phyloP scores from a whole-genome alignment of 2,113 vertebrate species.

The Acrocephalus kingi region DNA sequence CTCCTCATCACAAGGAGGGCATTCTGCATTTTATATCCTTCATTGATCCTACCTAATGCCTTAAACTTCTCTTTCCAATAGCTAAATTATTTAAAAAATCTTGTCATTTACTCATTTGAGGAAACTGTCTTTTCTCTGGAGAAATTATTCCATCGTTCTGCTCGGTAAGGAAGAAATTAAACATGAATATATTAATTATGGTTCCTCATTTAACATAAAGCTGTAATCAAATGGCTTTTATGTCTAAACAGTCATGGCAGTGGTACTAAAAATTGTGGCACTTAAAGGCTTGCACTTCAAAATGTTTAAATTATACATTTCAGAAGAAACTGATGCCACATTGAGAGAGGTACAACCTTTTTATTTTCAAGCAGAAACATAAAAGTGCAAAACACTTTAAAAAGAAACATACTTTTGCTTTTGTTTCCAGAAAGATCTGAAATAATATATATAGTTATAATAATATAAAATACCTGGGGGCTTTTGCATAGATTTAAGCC shows the following conservation, averaged over 20 bases:
- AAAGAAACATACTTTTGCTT: background rate
- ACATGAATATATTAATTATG: background rate
- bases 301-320: background rate
- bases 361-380: background rate
- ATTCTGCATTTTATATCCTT: background rate
- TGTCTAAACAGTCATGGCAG: background rate
- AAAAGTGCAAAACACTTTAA: background rate
- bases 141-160: background rate
- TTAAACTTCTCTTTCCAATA: background rate
- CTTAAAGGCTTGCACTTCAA: background rate
- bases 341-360: background rate
- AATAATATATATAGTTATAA: background rate
- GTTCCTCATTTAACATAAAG: conserved; percentile 8
- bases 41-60: background rate
- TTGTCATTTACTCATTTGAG: background rate
- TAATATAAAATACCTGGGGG: background rate
- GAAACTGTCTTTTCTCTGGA: background rate
- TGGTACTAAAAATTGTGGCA: background rate
- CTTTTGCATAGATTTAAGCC: background rate
- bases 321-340: background rate
- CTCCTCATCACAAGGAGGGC: background rate
- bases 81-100: background rate
- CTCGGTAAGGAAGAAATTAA: conserved; percentile 14
- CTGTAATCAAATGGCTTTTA: conserved; percentile 6
- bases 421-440: background rate